Evolutionary conservation across 2,797 vertebrate genomes (phyloP).

Genomic region (Betta splendens): DNA sequence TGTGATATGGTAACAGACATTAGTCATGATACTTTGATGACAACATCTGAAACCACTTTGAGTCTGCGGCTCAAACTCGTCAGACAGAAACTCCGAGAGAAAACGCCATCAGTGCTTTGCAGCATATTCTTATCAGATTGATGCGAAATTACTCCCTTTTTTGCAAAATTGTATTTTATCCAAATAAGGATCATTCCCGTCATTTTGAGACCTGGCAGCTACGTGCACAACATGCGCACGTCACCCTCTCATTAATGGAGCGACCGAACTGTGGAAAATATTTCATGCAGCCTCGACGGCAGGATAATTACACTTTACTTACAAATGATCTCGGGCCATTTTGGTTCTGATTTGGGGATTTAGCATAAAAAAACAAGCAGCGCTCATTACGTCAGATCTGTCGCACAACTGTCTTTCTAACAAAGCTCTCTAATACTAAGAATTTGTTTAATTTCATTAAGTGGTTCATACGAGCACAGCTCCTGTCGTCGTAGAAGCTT

Average conservation of each 20-base stretch:
- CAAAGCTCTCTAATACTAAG: constrained; percentile 19
- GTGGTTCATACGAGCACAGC: constrained; percentile 50
- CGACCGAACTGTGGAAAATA: not conserved
- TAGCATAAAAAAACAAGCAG: not conserved
- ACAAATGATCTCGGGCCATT: constrained; percentile 19
- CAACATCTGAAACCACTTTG: not conserved
- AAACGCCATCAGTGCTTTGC: not conserved
- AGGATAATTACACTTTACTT: constrained; percentile 6
- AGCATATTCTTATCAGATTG: not conserved
- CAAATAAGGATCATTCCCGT: not conserved
- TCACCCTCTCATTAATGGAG: constrained; percentile 10
- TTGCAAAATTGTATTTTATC: constrained; percentile 2
- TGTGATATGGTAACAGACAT: not conserved
- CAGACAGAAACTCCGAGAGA: not conserved
- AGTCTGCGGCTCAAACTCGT: not conserved
- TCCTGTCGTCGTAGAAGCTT: constrained; percentile 53
- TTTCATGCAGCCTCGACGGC: constrained; percentile 4
- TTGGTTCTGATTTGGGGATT: constrained; percentile 6
- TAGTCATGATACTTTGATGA: not conserved
- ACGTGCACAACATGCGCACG: constrained; percentile 11
- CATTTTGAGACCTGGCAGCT: constrained; percentile 8
- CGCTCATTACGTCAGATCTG: constrained; percentile 26
- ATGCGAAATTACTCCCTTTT: constrained; percentile 4
- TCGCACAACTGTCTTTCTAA: constrained; percentile 22
- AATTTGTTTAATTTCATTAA: constrained; percentile 63